Evolutionary conservation across 2,797 vertebrate genomes (phyloP), one percentile per base, ranked within the genome.

Genomic region (Gymnothorax javanicus): DNA sequence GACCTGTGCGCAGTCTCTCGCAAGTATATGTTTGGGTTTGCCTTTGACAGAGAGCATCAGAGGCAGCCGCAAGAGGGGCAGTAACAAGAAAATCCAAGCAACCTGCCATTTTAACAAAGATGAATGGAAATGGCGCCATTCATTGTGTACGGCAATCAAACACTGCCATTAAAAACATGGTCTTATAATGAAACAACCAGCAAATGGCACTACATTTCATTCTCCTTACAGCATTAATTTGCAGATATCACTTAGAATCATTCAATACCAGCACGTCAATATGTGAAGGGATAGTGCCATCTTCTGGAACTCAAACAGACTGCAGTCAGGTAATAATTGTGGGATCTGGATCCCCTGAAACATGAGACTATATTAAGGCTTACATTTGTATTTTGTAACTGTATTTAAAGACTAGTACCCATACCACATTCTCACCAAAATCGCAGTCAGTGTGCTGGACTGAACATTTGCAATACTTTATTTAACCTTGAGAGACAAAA

Each of bases 231-330:
- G 33, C 73, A 52, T 17, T 77, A 7, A 77, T 43, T 75, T 33
- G 43, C 71, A 33, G 6, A 13, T 43, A 75, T 43, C 33, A 75
- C 52, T 77, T 77, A 77, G 3, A 33, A 77, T n/a, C 82, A 25
- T 54, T 71, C 67, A 59, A 17, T 43, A 27, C 81, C 58, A 54
- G 27, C 54, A 62, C 12, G 54, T 64, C n/a, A 57, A 20, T 43
- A 84, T 25, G 33, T 85, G 11, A 71, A n/a, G 17, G 33, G 23
- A 71, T 56, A 85, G 23, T 69, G 84, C 64, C 84, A n/a, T 67
- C 84, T 85, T 50, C n/a, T 85, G 84, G 84, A 12, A 9, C 4
- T 69, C 2, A 69, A 20, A 8, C 23, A 85, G 23, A 85, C 23
- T 17, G 33, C 84, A 69, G 52, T 56, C 77, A 81, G 50, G 50